Evolutionary conservation across 2,888 invertebrate species (phyloP).

Genomic region (Macroteleia sp.): DNA sequence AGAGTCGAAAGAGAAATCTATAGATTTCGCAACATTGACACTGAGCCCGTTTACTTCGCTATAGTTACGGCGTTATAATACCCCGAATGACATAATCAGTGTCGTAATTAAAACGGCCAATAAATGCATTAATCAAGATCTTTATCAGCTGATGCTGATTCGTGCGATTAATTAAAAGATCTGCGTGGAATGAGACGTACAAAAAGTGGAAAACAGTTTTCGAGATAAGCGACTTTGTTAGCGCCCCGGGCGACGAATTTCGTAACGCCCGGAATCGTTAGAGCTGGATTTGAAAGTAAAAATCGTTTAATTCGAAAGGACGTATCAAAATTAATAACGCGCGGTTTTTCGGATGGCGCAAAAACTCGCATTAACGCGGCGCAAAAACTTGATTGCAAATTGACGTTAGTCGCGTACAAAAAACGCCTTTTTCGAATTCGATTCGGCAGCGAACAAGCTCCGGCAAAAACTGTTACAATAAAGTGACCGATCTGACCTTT

Average conservation of each 20-base stretch:
- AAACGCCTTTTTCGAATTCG: slow-evolving; percentile 11
- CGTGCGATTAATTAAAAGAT: slow-evolving; percentile 27
- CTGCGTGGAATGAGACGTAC: neutral
- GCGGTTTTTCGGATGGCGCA: neutral
- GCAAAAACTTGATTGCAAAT: slow-evolving; percentile 29
- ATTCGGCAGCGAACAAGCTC: neutral
- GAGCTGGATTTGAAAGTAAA: slow-evolving; percentile 23
- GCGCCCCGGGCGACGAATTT: neutral
- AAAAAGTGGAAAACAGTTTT: neutral
- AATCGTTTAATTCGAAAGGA: slow-evolving; percentile 5
- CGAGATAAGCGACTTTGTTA: neutral
- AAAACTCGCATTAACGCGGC: slow-evolving; percentile 23
- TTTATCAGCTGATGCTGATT: slow-evolving; percentile 25
- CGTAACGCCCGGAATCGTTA: slow-evolving; percentile 14
- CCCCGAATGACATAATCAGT: slow-evolving; percentile 52
- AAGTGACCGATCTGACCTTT: slow-evolving; percentile 10
- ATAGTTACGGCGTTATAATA: slow-evolving; percentile 54
- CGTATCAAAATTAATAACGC: slow-evolving; percentile 23
- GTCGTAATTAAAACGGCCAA: slow-evolving; percentile 50
- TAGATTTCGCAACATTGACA: slow-evolving; percentile 73
- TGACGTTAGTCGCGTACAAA: neutral
- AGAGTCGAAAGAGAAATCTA: slow-evolving; percentile 73
- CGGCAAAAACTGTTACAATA: slow-evolving; percentile 28
- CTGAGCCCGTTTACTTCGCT: slow-evolving; percentile 67
- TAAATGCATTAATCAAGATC: slow-evolving; percentile 44